phyloP scores from a whole-genome alignment of 2,113 vertebrate species.

The Actenoides lindsayi region DNA sequence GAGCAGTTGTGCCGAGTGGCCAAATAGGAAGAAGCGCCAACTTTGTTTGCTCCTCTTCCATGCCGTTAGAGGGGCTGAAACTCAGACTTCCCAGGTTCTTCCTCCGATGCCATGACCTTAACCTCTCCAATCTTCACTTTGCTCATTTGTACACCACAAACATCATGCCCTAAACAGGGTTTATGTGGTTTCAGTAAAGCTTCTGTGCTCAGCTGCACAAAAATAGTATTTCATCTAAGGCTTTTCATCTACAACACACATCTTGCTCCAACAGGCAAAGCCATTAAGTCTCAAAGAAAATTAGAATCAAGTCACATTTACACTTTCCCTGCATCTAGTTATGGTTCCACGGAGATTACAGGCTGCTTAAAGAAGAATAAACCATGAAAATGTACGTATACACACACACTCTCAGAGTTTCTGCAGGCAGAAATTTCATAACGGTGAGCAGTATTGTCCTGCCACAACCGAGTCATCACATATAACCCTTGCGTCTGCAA shows the following conservation, averaged over 20 bases:
- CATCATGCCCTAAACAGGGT: neutral
- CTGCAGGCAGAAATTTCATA: neutral
- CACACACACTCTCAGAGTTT: neutral
- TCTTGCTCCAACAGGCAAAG: neutral
- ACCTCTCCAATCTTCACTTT: neutral
- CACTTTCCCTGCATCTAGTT: neutral
- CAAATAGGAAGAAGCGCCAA: neutral
- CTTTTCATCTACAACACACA: neutral
- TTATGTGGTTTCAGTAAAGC: neutral
- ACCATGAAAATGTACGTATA: neutral
- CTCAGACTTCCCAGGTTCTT: neutral
- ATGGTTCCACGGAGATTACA: neutral
- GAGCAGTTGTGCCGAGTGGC: neutral
- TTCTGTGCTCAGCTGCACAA: neutral
- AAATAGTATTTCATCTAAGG: neutral
- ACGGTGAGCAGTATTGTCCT: neutral
- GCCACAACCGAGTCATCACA: neutral
- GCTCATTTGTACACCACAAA: neutral
- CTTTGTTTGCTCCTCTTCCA: neutral
- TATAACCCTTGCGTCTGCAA: neutral
- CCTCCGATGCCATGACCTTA: neutral
- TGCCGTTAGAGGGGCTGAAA: neutral
- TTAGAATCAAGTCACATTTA: neutral
- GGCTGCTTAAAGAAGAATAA: neutral
- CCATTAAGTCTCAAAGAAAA: neutral